Evolutionary conservation across 2,888 invertebrate species (phyloP).

Genomic region (Campoplex nolae): DNA sequence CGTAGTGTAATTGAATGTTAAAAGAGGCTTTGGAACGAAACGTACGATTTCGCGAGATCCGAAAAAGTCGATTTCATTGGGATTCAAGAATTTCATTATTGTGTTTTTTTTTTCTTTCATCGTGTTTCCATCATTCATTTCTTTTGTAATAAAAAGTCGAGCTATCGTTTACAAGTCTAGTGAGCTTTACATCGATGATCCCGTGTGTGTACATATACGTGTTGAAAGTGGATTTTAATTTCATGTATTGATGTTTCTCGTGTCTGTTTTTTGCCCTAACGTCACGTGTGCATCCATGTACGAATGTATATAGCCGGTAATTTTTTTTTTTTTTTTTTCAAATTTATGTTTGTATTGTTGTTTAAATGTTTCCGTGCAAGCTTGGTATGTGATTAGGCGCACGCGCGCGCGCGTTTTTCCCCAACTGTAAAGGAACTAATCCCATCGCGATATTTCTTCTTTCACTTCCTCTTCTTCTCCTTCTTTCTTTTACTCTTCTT

Average conservation of each 20-base stretch:
- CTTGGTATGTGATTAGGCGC: constrained; percentile 52
- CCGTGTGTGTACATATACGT: constrained; percentile 55
- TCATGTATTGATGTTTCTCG: constrained; percentile 55
- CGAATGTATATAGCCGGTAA: constrained; percentile 73
- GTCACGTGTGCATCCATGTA: constrained; percentile 66
- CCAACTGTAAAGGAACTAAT: constrained; percentile 51
- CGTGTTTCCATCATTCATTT: constrained; percentile 13
- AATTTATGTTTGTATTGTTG: constrained; percentile 13
- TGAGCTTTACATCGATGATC: constrained; percentile 60
- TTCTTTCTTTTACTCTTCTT: constrained; percentile 8
- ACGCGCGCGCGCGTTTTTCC: constrained; percentile 55
- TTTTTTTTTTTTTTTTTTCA: constrained; percentile 33
- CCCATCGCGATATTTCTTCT: constrained; percentile 53
- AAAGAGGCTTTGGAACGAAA: constrained; percentile 11
- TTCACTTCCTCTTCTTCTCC: neutral
- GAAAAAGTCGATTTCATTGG: constrained; percentile 66
- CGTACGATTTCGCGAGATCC: constrained; percentile 30
- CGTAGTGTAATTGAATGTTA: constrained; percentile 10
- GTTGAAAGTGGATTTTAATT: constrained; percentile 25
- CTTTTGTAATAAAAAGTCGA: constrained; percentile 56
- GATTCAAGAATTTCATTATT: constrained; percentile 65
- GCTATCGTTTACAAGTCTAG: constrained; percentile 45
- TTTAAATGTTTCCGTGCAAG: constrained; percentile 61
- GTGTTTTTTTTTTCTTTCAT: constrained; percentile 62
- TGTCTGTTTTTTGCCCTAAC: constrained; percentile 65